Base-by-base conservation (phyloP, 2,888 invertebrate genomes). In the Spicauda simplicius region DNA sequence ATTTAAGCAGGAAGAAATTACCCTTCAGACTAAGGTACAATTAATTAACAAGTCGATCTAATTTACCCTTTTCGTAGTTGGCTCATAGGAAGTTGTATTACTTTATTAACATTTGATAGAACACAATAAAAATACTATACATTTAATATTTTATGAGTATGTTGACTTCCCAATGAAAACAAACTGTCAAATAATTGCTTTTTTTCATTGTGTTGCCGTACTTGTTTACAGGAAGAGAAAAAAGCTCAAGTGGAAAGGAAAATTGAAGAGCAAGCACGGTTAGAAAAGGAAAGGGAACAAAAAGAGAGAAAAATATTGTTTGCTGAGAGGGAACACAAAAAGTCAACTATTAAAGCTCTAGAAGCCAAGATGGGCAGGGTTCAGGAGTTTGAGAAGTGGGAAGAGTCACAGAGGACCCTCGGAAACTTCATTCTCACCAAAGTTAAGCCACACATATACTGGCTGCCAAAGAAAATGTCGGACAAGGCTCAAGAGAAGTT, bases 1-100 rank as follows among this genome's bases (percentile, higher is more conserved):
- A 86, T 99, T 99, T 85, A 97, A 98, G 79, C 97, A 97, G 81
- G 99, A 99, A 82, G 98, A 99, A 89, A 97, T 97, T 67, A 96
- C 96, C 65, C 91, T 97, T 73, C 97, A 98, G 86, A 96, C 97
- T 77, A 97, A 97, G 93, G 92, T 91, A 25, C 25, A 25, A 5
- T 25, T 25, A 4, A n/a, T n/a, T n/a, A n/a, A n/a, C n/a, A n/a
- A n/a, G 25, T 25, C 25, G n/a, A 25, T 25, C 25, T 25, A 5
- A 5, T 25, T 25, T 25, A 25, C 25, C 25, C 2, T 25, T 25
- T 25, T n/a, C n/a, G n/a, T n/a, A n/a, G n/a, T n/a, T n/a, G n/a
- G n/a, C n/a, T n/a, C n/a, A n/a, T n/a, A n/a, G n/a, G n/a, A n/a
- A n/a, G n/a, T n/a, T n/a, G n/a, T n/a, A n/a, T n/a, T n/a, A n/a